A percentile compares a stretch with the other conserved stretches of the same genome.
Evolutionary conservation across 2,797 vertebrate genomes (phyloP).

Genomic region (Paguma larvata): DNA sequence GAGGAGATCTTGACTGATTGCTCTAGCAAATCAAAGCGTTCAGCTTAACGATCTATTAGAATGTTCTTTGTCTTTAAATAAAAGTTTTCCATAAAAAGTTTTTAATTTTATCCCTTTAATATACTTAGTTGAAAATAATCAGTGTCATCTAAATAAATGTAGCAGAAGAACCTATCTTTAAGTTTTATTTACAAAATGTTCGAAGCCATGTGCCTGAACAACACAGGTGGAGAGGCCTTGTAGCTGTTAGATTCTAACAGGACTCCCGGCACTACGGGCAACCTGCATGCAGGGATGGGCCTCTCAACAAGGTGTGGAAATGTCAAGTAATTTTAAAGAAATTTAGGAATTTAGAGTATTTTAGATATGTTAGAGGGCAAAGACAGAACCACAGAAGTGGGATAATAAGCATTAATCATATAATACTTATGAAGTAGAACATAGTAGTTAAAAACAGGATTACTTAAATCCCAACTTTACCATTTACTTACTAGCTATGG

Average conservation of each 20-base stretch:
- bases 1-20: neutral
- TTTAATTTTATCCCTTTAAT: neutral
- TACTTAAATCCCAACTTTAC: neutral
- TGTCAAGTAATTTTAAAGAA: neutral
- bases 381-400: neutral
- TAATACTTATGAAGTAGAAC: neutral
- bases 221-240: neutral
- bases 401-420: neutral
- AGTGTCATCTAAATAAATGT: neutral
- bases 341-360: neutral
- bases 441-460: neutral
- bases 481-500: neutral
- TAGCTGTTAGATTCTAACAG: neutral
- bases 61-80: neutral
- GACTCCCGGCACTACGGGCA: neutral
- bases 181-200: conserved; percentile 18
- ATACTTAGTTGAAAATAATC: conserved; percentile 24
- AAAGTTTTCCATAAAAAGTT: neutral
- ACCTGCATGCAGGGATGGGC: neutral
- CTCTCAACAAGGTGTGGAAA: neutral
- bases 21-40: neutral
- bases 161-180: neutral
- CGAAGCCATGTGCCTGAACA: neutral
- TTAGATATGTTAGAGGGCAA: neutral
- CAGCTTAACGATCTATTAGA: neutral